Conservation (phyloP, 1,140 invertebrate genomes). For the Drosophila pseudoananassae region DNA sequence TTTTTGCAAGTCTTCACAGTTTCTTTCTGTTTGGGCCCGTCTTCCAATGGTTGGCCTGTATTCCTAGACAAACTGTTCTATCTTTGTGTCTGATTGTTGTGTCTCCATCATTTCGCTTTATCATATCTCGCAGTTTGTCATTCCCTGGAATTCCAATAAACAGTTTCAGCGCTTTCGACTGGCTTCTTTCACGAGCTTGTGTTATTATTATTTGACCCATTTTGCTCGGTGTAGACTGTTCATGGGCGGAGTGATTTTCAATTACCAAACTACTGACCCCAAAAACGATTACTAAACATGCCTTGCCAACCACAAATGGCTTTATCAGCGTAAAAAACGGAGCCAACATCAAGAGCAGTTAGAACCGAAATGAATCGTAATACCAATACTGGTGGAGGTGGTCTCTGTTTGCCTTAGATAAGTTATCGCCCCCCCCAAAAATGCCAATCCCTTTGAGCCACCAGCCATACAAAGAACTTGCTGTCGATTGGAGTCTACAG, state of each 20-base stretch:
- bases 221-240: slow-evolving; percentile 34
- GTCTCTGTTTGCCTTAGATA: slow-evolving; percentile 57
- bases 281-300: slow-evolving; percentile 56
- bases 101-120: slow-evolving; percentile 18
- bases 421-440: slow-evolving; percentile 39
- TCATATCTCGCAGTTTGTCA: slow-evolving; percentile 40
- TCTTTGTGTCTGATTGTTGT: slow-evolving; percentile 29
- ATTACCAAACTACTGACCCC: slow-evolving; percentile 79
- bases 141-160: slow-evolving; percentile 46
- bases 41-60: slow-evolving; percentile 24
- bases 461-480: slow-evolving; percentile 31
- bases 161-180: slow-evolving; percentile 26
- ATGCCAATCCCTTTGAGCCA: slow-evolving; percentile 6
- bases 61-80: slow-evolving; percentile 33
- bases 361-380: slow-evolving; percentile 19
- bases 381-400: slow-evolving; percentile 46
- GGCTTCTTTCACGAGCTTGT: slow-evolving; percentile 8
- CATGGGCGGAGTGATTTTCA: slow-evolving; percentile 48
- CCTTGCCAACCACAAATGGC: slow-evolving; percentile 44
- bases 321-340: slow-evolving; percentile 58
- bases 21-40: neutral
- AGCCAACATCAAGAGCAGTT: slow-evolving; percentile 28
- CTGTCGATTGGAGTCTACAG: slow-evolving; percentile 8
- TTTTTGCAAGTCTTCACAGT: neutral
- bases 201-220: slow-evolving; percentile 54